Conservation (phyloP, 1,140 invertebrate genomes). For the Bombyx mori region DNA sequence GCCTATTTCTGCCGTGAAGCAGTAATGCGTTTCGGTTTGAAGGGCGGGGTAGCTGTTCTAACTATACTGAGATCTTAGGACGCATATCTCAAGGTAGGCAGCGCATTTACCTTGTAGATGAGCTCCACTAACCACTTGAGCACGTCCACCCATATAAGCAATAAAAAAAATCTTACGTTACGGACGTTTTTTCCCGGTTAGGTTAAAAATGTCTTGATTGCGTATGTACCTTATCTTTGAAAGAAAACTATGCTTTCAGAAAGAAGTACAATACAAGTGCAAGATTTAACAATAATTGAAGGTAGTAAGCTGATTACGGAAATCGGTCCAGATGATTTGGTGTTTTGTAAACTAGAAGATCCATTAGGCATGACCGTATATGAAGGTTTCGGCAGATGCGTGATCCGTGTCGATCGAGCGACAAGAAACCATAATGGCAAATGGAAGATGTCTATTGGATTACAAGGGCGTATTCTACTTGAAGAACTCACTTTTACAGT, state of each 20-base stretch:
- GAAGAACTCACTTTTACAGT: slow-evolving; percentile 25
- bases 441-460: slow-evolving; percentile 36
- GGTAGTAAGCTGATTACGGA: slow-evolving; percentile 19
- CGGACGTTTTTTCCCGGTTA: too few relatives aligned
- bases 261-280: slow-evolving; percentile 3
- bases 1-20: too few relatives aligned
- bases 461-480: slow-evolving; percentile 32
- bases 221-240: too few relatives aligned
- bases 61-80: too few relatives aligned
- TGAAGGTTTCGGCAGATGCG: slow-evolving; percentile 44
- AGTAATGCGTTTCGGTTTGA: too few relatives aligned
- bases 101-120: too few relatives aligned
- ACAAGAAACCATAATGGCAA: slow-evolving; percentile 26
- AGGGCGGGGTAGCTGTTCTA: too few relatives aligned
- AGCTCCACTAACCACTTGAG: too few relatives aligned
- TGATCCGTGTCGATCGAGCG: slow-evolving; percentile 28
- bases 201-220: too few relatives aligned
- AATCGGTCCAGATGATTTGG: slow-evolving; percentile 38
- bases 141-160: too few relatives aligned
- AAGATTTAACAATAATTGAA: slow-evolving; percentile 13
- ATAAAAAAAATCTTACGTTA: too few relatives aligned
- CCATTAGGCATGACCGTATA: slow-evolving; percentile 21
- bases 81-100: too few relatives aligned
- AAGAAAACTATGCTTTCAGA: slow-evolving; percentile 13
- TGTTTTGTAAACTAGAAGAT: slow-evolving; percentile 37